Evolutionary conservation across 1,140 invertebrate species (phyloP).

Genomic region (Carposina sasakii): DNA sequence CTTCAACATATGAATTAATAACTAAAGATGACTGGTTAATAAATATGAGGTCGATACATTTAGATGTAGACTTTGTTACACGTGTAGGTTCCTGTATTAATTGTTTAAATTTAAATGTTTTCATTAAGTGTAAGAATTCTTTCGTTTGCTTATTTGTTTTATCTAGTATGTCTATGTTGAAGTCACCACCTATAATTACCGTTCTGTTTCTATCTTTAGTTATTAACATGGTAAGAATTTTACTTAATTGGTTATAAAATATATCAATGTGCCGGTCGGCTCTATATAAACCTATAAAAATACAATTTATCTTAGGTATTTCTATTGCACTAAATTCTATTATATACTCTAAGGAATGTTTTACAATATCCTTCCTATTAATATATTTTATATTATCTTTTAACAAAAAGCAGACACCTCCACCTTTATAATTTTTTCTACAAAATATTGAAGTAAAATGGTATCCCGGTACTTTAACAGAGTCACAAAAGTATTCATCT

Average conservation of each 20-base stretch:
- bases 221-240: neutral
- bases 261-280: neutral
- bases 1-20: neutral
- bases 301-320: neutral
- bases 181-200: neutral
- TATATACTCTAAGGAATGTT: slow-evolving; percentile 3
- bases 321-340: slow-evolving; percentile 3
- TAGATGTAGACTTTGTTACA: neutral
- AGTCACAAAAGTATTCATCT: no score
- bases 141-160: no score
- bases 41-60: neutral
- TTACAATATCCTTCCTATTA: neutral
- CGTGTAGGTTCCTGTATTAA: neutral
- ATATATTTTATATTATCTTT: neutral
- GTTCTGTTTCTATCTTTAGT: neutral
- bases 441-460: neutral
- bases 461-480: no score
- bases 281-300: neutral
- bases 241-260: neutral
- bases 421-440: neutral
- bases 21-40: neutral
- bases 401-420: neutral
- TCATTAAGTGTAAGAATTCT: neutral
- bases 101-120: neutral
- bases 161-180: neutral